Evolutionary conservation across 2,797 vertebrate genomes (phyloP).

Genomic region (Spondyliosoma cantharus): DNA sequence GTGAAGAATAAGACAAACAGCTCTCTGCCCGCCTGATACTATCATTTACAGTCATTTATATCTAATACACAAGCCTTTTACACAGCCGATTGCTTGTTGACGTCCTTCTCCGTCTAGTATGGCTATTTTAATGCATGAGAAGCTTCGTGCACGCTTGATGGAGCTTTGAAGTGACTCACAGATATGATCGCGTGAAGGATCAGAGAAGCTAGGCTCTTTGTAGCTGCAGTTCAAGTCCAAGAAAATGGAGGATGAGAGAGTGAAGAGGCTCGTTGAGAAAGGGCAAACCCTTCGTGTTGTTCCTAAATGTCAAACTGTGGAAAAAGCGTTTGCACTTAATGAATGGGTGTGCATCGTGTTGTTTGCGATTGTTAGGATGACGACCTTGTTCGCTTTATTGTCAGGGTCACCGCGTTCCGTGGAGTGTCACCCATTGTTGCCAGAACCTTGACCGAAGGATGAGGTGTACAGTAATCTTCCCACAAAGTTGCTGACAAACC

Average conservation of each 20-base stretch:
- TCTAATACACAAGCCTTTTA: conserved; percentile 47
- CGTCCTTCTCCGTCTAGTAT: conserved; percentile 32
- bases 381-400: conserved; percentile 19
- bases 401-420: conserved; percentile 29
- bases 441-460: conserved; percentile 46
- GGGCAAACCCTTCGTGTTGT: conserved; percentile 26
- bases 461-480: conserved; percentile 17
- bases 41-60: conserved; percentile 62
- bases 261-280: conserved; percentile 34
- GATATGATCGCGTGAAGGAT: conserved; percentile 41
- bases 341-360: conserved; percentile 24
- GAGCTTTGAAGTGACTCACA: conserved; percentile 55
- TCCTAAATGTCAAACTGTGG: conserved; percentile 36
- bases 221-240: not conserved
- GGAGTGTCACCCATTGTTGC: conserved; percentile 32
- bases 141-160: conserved; percentile 17
- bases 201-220: not conserved
- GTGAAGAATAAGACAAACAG: conserved; percentile 51
- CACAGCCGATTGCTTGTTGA: conserved; percentile 46
- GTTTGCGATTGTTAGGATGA: conserved; percentile 18
- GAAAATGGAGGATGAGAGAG: conserved; percentile 26
- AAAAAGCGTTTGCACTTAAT: conserved; percentile 16
- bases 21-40: conserved; percentile 36
- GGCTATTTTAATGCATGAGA: conserved; percentile 59
- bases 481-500: not conserved